A percentile compares a stretch with the other conserved stretches of the same genome.
Conservation (phyloP, 1,140 invertebrate genomes). For the Parasteatoda tepidariorum region DNA sequence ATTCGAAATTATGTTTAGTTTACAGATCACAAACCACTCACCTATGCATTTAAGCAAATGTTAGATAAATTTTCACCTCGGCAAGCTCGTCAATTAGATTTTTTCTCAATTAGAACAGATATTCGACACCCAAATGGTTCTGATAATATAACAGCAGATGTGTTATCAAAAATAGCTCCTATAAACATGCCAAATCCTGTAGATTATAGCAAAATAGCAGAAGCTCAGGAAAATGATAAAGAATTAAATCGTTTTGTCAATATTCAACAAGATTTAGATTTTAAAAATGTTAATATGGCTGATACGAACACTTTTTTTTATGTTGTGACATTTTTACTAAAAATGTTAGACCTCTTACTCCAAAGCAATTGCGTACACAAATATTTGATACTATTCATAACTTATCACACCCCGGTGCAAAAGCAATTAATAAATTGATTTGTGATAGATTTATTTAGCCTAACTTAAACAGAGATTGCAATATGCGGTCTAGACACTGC, state of each 20-base stretch:
- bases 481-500: constrained; percentile 15
- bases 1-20: constrained; percentile 64
- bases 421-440: not conserved
- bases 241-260: no score
- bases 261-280: not conserved
- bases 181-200: not conserved
- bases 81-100: not conserved
- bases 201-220: not conserved
- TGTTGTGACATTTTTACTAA: not conserved
- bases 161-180: not conserved
- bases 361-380: not conserved
- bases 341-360: not conserved
- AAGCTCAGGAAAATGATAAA: not conserved
- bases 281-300: not conserved
- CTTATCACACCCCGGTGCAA: not conserved
- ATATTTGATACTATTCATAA: not conserved
- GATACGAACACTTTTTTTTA: not conserved
- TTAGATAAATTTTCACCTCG: not conserved
- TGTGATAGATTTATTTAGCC: constrained; percentile 45
- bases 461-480: not conserved
- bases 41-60: constrained; percentile 57
- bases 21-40: constrained; percentile 66
- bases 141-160: not conserved
- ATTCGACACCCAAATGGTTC: not conserved
- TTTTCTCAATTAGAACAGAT: not conserved